phyloP scores from a whole-genome alignment of 2,113 vertebrate genomes.

The Elaphurus davidianus region DNA sequence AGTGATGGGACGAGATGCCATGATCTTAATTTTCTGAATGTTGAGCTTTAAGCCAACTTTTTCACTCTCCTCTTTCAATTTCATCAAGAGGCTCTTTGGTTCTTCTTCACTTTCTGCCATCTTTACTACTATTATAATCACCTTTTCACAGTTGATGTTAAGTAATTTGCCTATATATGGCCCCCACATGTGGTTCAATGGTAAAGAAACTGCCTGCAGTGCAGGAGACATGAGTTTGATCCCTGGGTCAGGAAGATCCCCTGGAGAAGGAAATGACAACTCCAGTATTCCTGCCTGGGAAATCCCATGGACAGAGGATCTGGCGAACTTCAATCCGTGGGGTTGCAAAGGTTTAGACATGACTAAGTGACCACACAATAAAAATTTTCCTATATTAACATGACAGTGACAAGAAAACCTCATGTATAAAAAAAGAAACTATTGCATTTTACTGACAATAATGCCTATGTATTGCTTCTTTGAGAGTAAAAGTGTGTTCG shows the following conservation, averaged over 20 bases:
- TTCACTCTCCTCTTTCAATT: background rate
- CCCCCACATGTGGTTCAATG: background rate
- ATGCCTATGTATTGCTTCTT: background rate
- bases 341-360: background rate
- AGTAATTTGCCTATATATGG: background rate
- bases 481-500: background rate
- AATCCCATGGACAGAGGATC: background rate
- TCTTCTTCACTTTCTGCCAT: background rate
- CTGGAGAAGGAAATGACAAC: background rate
- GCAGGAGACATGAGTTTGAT: background rate
- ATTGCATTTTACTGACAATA: background rate
- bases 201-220: background rate
- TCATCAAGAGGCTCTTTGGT: background rate
- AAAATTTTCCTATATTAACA: background rate
- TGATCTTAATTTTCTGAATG: background rate
- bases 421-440: background rate
- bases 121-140: background rate
- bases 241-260: background rate
- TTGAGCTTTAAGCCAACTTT: background rate
- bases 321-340: background rate
- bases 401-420: background rate
- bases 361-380: background rate
- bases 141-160: background rate
- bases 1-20: rapidly evolving
- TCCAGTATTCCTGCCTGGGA: background rate